phyloP scores from a whole-genome alignment of 1,140 invertebrate genomes.

The Heliconius hermathena region DNA sequence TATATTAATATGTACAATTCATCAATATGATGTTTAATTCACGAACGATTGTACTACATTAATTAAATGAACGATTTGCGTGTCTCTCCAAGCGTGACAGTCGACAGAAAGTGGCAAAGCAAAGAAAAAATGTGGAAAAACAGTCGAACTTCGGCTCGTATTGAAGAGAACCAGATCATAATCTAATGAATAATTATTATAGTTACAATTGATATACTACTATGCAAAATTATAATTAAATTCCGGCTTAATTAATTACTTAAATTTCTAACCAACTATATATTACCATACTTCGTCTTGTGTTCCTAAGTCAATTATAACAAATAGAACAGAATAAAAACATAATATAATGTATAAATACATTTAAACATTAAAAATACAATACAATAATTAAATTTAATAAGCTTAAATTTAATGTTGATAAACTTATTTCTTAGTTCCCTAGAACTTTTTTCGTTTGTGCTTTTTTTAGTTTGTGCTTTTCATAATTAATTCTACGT shows the following conservation, averaged over 20 bases:
- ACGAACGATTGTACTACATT: constrained; percentile 40
- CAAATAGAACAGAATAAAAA: constrained; percentile 15
- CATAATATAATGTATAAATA: background rate
- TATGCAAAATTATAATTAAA: constrained; percentile 14
- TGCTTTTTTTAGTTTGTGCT: background rate
- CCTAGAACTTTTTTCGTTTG: background rate
- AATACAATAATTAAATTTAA: constrained; percentile 9
- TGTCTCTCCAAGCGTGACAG: constrained; percentile 46
- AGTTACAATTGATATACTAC: background rate
- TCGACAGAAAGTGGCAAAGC: constrained; percentile 40
- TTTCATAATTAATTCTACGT: background rate
- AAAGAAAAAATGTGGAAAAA: constrained; percentile 45
- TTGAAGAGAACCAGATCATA: background rate
- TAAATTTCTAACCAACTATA: background rate
- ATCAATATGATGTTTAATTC: constrained; percentile 33
- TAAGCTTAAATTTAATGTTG: background rate
- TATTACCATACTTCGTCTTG: constrained; percentile 3
- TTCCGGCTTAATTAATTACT: background rate
- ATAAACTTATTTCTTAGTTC: background rate
- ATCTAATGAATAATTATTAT: constrained; percentile 1
- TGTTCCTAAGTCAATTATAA: background rate
- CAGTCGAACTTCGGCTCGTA: constrained; percentile 24
- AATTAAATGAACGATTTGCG: constrained; percentile 56
- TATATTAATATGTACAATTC: background rate
- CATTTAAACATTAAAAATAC: background rate